phyloP scores from a whole-genome alignment of 2,888 invertebrate species.

The Sarcophaga variegata region DNA sequence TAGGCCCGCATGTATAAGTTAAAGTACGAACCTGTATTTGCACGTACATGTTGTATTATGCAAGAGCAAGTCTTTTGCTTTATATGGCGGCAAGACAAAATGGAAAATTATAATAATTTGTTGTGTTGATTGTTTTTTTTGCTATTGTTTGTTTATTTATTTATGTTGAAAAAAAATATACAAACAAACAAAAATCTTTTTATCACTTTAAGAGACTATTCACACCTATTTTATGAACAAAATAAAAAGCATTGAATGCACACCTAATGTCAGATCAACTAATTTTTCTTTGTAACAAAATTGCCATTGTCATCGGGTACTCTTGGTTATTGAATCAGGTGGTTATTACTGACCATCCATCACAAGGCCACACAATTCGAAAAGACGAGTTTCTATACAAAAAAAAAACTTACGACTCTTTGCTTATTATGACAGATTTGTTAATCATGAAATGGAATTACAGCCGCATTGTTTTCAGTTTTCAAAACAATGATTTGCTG shows the following conservation, averaged over 20 bases:
- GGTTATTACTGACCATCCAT: constrained; percentile 16
- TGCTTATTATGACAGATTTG: not conserved
- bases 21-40: not conserved
- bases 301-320: constrained; percentile 23
- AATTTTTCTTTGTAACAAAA: not conserved
- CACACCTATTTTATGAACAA: too few species aligned
- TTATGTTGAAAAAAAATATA: not conserved
- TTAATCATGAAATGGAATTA: not conserved
- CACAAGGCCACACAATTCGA: constrained; percentile 22
- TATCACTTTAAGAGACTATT: constrained; percentile 12
- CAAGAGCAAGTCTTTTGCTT: not conserved
- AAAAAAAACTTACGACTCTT: too few species aligned
- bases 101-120: not conserved
- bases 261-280: too few species aligned
- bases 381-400: too few species aligned
- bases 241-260: too few species aligned
- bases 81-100: not conserved
- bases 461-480: not conserved
- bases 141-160: too few species aligned
- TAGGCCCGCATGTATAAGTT: not conserved
- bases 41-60: not conserved
- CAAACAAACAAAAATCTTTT: not conserved
- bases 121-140: too few species aligned
- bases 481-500: too few species aligned
- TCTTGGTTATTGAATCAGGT: not conserved